A percentile compares a stretch with the other conserved stretches of the same genome.
Evolutionary conservation across 2,797 vertebrate species (phyloP).

Genomic region (Anguilla obscura): DNA sequence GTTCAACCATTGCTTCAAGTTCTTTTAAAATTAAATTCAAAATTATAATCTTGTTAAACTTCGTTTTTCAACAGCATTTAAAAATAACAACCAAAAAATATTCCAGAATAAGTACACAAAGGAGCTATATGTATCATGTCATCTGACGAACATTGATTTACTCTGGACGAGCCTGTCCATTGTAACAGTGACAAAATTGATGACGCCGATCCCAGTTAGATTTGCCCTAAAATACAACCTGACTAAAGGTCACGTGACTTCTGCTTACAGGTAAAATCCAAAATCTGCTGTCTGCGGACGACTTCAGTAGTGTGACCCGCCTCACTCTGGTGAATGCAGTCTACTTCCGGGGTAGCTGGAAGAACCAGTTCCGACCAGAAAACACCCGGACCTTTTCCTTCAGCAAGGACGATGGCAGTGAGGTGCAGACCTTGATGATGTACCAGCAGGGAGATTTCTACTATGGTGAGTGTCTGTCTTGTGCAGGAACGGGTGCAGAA

Average conservation of each 20-base stretch:
- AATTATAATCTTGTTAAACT: background rate
- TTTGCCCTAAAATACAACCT: background rate
- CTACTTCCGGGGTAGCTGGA: slow-evolving; percentile 98
- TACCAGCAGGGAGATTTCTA: slow-evolving; percentile 98
- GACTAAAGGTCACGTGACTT: background rate
- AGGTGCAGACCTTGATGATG: slow-evolving; percentile 98
- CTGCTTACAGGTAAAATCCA: slow-evolving; percentile 81
- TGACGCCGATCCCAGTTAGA: background rate
- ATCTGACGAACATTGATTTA: background rate
- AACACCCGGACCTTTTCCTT: slow-evolving; percentile 97
- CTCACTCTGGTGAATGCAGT: slow-evolving; percentile 89
- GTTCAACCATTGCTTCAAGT: background rate
- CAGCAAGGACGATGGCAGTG: slow-evolving; percentile 94
- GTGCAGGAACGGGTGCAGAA: background rate
- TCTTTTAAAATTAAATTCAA: background rate
- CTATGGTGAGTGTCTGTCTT: slow-evolving; percentile 76
- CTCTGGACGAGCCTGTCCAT: background rate
- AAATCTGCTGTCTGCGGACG: slow-evolving; percentile 85
- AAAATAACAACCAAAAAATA: background rate
- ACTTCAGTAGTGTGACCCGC: slow-evolving; percentile 84
- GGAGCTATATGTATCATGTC: background rate
- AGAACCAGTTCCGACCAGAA: slow-evolving; percentile 94
- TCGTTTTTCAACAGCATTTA: background rate
- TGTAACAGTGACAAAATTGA: background rate
- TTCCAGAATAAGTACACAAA: background rate